Evolutionary conservation across 2,113 vertebrate genomes (phyloP).

Genomic region (Vombatus ursinus): DNA sequence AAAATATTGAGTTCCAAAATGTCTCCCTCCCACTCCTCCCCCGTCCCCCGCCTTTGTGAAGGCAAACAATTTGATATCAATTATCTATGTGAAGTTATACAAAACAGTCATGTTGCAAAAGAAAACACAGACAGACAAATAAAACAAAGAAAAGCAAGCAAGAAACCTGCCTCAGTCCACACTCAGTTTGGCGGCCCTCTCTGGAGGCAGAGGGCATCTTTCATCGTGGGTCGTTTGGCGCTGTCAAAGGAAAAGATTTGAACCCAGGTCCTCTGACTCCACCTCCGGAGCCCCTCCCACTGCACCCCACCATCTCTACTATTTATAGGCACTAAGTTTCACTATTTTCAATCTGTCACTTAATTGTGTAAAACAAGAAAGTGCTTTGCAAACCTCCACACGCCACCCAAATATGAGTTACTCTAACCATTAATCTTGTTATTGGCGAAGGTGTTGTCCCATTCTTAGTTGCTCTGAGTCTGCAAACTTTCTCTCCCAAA

Average conservation of each 20-base stretch:
- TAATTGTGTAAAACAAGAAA: neutral
- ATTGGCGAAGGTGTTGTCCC: neutral
- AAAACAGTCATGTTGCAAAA: neutral
- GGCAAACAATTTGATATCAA: neutral
- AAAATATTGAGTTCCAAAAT: neutral
- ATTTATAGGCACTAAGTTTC: neutral
- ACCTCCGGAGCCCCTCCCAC: neutral
- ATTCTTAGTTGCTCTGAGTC: neutral
- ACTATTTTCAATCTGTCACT: neutral
- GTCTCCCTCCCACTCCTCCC: neutral
- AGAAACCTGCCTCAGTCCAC: neutral
- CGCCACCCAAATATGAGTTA: neutral
- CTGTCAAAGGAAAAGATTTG: neutral
- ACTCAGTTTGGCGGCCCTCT: accelerated
- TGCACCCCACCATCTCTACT: too few species aligned
- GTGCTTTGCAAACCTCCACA: neutral
- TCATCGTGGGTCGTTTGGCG: neutral
- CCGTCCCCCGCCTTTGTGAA: neutral
- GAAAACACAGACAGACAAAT: neutral
- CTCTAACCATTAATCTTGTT: neutral
- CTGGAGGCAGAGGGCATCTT: neutral
- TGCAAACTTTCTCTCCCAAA: neutral
- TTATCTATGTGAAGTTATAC: neutral
- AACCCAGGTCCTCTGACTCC: neutral
- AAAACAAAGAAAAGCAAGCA: neutral